Evolutionary conservation across 1,140 invertebrate genomes (phyloP), one percentile per base, ranked within the genome.

Genomic region (Berghia stephanieae): DNA sequence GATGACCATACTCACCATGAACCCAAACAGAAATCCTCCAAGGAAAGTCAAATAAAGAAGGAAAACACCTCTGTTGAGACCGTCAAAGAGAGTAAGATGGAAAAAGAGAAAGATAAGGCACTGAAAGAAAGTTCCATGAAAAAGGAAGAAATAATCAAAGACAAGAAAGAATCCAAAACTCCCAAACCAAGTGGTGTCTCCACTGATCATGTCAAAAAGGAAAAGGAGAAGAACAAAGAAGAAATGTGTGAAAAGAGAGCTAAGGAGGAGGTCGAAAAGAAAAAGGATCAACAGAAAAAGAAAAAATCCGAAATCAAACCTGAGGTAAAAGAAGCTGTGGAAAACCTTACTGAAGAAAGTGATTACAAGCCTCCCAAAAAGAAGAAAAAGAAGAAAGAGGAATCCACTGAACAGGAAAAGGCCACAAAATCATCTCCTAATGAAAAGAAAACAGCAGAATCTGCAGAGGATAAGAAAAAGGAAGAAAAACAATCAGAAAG

Each of bases 351-450:
- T 31, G 63, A 73, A 1, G 72, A 74, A 40, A 38, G 31, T 16
- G 36, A 67, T 2, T 27, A 16, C 21, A 67, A 40, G 13, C 46
- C 57, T 6, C 66, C 78, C 27, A 49, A 6, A 36, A 66, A 74
- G 72, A 74, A 74, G 42, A 77, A 74, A 46, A 74, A 77, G 60
- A 77, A 75, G 38, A 63, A 78, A n/a, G 68, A 71, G 31, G 67
- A 70, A 31, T 24, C 43, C 24, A 55, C 27, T 27, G 76, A 21
- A 34, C 2, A 0, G 52, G 69, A 78, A n/a, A n/a, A n/a, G n/a
- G n/a, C n/a, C n/a, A n/a, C n/a, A n/a, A n/a, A n/a, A n/a, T n/a
- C n/a, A n/a, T n/a, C n/a, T n/a, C n/a, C n/a, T 63, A 44, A 63
- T 40, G 36, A 18, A 4, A 27, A 63, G n/a, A 63, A 75, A 63